A percentile compares a stretch with the other conserved stretches of the same genome.
Conservation (phyloP, 2,888 invertebrate species). For the Quadriops clusia region DNA sequence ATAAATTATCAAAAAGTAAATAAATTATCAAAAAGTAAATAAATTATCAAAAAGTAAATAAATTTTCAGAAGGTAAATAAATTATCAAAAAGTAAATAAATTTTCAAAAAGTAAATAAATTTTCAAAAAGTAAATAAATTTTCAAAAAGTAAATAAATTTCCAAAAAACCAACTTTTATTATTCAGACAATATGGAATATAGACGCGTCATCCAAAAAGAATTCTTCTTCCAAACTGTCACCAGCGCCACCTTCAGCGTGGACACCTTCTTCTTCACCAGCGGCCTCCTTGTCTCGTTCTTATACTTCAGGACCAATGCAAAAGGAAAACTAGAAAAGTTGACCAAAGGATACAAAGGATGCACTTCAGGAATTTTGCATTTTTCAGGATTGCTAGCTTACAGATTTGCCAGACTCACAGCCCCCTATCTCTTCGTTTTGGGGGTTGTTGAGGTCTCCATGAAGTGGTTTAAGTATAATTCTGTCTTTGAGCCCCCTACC, state of each 20-base stretch:
- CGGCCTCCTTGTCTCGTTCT: conserved; percentile 71
- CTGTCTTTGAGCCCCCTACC: conserved; percentile 75
- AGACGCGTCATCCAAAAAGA: conserved; percentile 60
- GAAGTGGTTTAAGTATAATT: conserved; percentile 72
- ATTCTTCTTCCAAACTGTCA: conserved; percentile 67
- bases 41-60: no score
- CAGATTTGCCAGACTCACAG: conserved; percentile 66
- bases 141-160: no score
- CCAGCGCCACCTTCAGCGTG: conserved; percentile 69
- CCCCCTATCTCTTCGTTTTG: conserved; percentile 72
- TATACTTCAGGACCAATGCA: conserved; percentile 69
- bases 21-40: no score
- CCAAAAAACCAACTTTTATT: no score
- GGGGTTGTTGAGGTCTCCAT: conserved; percentile 76
- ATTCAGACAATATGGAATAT: conserved; percentile 60
- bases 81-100: no score
- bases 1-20: no score
- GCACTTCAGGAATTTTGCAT: conserved; percentile 53
- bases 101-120: no score
- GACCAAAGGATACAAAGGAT: conserved; percentile 47
- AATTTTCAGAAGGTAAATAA: no score
- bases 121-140: no score
- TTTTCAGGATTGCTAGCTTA: conserved; percentile 67
- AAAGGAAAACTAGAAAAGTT: conserved; percentile 59
- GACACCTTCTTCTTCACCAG: conserved; percentile 75